Percentiles rank a stretch among this genome's conserved stretches.
Conservation (phyloP, 1,140 invertebrate species). For the Nymphalis io region DNA sequence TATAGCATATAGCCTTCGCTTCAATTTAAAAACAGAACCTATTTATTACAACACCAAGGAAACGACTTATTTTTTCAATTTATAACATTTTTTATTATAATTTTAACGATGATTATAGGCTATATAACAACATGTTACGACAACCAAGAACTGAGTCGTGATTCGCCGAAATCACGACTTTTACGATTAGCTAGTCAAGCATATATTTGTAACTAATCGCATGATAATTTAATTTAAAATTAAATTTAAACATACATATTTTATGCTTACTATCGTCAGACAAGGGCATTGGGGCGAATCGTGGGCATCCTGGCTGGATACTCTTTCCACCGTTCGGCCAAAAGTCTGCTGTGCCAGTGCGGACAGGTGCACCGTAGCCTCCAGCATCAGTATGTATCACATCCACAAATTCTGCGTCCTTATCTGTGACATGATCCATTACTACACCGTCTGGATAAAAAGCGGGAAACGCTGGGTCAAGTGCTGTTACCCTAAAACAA, state of each 20-base stretch:
- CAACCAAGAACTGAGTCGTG: too few relatives aligned
- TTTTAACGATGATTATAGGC: too few relatives aligned
- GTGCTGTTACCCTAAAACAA: constrained; percentile 78
- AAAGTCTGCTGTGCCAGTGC: constrained; percentile 83
- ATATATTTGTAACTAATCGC: too few relatives aligned
- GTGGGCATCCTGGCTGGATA: constrained; percentile 82
- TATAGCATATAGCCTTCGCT: too few relatives aligned
- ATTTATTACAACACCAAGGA: too few relatives aligned
- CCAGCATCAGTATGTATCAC: constrained; percentile 86
- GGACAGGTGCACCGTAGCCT: constrained; percentile 80
- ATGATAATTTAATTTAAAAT: not conserved
- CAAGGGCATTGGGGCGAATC: constrained; percentile 71
- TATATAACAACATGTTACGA: too few relatives aligned
- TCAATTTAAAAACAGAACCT: too few relatives aligned
- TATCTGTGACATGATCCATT: constrained; percentile 82
- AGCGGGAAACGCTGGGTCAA: constrained; percentile 83
- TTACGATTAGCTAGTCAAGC: too few relatives aligned
- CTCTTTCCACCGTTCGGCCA: constrained; percentile 83
- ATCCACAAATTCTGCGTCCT: constrained; percentile 85
- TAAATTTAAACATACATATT: not conserved
- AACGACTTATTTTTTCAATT: too few relatives aligned
- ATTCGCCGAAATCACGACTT: too few relatives aligned
- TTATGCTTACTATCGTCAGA: constrained; percentile 72
- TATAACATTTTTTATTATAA: too few relatives aligned
- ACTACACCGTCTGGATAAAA: constrained; percentile 81